Percentiles rank a stretch among this genome's conserved stretches.
Conservation (phyloP, 2,888 invertebrate genomes). For the Platycheirus rosarum region DNA sequence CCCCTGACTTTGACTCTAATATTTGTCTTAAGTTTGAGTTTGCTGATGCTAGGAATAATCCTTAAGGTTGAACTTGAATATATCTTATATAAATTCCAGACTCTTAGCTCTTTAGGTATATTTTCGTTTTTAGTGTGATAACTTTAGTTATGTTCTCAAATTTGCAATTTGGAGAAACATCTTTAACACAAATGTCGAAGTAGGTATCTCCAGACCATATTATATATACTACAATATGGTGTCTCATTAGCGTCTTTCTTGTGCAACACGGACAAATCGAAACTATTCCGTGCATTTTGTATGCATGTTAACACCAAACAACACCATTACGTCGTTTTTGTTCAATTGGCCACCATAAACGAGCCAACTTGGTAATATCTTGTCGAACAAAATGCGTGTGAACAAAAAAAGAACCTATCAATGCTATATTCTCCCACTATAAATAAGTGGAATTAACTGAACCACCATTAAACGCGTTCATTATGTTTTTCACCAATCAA, state of each 20-base stretch:
- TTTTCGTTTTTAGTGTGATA: too few relatives aligned
- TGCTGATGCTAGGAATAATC: too few relatives aligned
- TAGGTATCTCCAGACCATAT: too few relatives aligned
- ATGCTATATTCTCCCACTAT: constrained; percentile 24
- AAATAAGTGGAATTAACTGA: neutral
- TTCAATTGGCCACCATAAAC: neutral
- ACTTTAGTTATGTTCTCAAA: too few relatives aligned
- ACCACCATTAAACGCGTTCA: constrained; percentile 11
- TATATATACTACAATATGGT: neutral
- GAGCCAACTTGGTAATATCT: neutral
- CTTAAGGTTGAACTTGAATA: too few relatives aligned
- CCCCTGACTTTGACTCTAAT: too few relatives aligned
- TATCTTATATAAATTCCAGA: too few relatives aligned
- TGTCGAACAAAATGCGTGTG: constrained; percentile 33
- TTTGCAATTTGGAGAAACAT: too few relatives aligned
- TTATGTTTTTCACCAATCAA: constrained; percentile 43
- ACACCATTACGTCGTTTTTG: constrained; percentile 1
- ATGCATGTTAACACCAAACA: constrained; percentile 15
- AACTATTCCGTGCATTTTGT: neutral
- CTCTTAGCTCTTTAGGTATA: too few relatives aligned
- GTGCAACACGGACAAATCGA: neutral
- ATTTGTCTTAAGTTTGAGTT: too few relatives aligned
- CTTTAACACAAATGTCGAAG: too few relatives aligned
- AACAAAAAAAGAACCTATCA: constrained; percentile 30
- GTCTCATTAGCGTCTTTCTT: constrained; percentile 3